Evolutionary conservation across 1,140 invertebrate species (phyloP), one percentile per base, ranked within the genome.

Genomic region (Mactra quadrangularis): DNA sequence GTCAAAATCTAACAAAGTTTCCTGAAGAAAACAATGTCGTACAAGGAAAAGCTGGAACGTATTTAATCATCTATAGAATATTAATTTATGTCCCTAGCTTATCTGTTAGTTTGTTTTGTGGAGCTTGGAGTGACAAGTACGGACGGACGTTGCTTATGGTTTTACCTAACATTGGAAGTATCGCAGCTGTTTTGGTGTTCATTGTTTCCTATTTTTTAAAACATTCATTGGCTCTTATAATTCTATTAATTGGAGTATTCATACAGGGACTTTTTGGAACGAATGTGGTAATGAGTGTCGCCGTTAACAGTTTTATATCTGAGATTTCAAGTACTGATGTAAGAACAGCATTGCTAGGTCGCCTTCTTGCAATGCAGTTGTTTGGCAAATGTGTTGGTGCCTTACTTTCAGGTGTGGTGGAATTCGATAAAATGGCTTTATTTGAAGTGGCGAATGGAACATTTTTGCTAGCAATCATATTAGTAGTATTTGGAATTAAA

Each of bases 111-210:
- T 19, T 60, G n/a, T 60, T 4, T 19, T 25, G 11, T 33, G 57
- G 57, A 33, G 57, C 57, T 3, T 60, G 57, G 57, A 60, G 57
- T 60, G 57, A 60, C 31, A 60, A 33, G 35, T 4, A 60, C n/a
- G 57, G 57, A 1, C 57, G 57, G 1, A 60, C 15, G 35, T 9
- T 60, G 6, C 57, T 33, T 4, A 60, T 60, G 57, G 31, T 60
- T 2, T 35, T 60, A 19, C 1, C 57, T 3, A 17, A 33, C 31
- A 7, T 60, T 33, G 57, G 57, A 15, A 33, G 1, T 3, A 35
- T 17, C 3, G 4, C 35, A 27, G 9, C 57, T 33, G 29, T 60
- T 3, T 15, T 35, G 25, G 3, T 60, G n/a, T 60, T 33, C 31
- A 60, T 60, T 4, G 3, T 4, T 6, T 17, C 25, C 17, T 13